Evolutionary conservation across 53 echinoderm and acorn worm genomes (phyloP).

Genomic region (Antedon mediterranea): DNA sequence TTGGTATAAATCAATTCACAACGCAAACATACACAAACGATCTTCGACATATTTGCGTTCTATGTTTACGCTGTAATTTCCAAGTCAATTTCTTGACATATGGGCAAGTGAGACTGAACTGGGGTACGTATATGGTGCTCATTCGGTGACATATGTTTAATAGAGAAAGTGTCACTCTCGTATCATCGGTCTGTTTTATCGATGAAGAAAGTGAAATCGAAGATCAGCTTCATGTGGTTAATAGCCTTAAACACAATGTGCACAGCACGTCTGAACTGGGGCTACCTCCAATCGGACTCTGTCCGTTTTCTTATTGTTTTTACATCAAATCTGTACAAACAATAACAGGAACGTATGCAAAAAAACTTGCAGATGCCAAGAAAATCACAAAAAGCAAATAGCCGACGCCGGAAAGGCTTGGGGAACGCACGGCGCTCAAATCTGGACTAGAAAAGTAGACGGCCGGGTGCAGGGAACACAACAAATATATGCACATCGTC

Average conservation of each 20-base stretch:
- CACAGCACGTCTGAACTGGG: neutral
- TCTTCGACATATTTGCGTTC: neutral
- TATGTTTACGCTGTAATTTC: neutral
- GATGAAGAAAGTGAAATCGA: neutral
- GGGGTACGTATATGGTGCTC: neutral
- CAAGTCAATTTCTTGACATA: neutral
- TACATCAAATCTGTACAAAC: neutral
- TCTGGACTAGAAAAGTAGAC: neutral
- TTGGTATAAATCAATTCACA: neutral
- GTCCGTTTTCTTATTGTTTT: neutral
- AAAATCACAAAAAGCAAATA: neutral
- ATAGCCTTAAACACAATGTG: neutral
- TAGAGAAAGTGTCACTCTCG: neutral
- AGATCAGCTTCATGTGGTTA: neutral
- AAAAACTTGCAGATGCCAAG: neutral
- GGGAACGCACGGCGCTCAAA: neutral
- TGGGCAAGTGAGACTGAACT: neutral
- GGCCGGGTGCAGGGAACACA: slow-evolving; percentile 7
- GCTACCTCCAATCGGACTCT: neutral
- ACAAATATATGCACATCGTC: slow-evolving; percentile 60
- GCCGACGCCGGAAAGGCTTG: slow-evolving; percentile 1
- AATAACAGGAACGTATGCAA: neutral
- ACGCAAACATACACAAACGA: neutral
- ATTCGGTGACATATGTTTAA: neutral
- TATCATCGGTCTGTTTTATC: neutral